Percentiles rank a stretch among this genome's conserved stretches.
These are phyloP conservation scores for Tangara arthus DNA, from an alignment of 2,797 vertebrate genomes.

Conservation along the genomic window DNA sequence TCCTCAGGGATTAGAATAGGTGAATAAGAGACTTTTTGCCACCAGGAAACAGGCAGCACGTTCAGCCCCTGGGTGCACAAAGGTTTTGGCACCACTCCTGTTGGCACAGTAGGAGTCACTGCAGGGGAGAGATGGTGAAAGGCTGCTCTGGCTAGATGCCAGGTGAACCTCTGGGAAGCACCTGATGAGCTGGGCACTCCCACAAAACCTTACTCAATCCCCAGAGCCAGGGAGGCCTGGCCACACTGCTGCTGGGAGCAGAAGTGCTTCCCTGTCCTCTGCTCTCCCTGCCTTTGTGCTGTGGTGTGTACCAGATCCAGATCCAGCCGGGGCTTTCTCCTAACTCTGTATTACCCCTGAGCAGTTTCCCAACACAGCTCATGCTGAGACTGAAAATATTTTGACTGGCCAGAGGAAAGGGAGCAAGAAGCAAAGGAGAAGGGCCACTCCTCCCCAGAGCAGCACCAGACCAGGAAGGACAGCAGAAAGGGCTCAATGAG, in stretches of 20 bases:
- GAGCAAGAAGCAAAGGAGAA: not conserved
- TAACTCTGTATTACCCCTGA: not conserved
- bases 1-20: not conserved
- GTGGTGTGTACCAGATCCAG: accelerated
- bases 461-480: accelerated
- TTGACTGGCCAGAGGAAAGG: not conserved
- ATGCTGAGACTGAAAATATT: not conserved
- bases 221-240: not conserved
- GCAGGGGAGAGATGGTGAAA: not conserved
- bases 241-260: not conserved
- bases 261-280: not conserved
- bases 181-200: not conserved
- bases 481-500: not conserved
- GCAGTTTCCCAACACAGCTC: not conserved
- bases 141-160: not conserved
- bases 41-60: not conserved
- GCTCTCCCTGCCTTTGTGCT: not conserved
- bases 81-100: not conserved
- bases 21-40: not conserved
- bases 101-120: not conserved
- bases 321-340: not conserved
- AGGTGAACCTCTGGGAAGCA: not conserved
- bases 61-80: accelerated
- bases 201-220: not conserved
- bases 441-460: accelerated